These are phyloP conservation scores for Mormoops blainvillei DNA, from an alignment of 2,113 vertebrate species.

Conservation along the genomic window DNA sequence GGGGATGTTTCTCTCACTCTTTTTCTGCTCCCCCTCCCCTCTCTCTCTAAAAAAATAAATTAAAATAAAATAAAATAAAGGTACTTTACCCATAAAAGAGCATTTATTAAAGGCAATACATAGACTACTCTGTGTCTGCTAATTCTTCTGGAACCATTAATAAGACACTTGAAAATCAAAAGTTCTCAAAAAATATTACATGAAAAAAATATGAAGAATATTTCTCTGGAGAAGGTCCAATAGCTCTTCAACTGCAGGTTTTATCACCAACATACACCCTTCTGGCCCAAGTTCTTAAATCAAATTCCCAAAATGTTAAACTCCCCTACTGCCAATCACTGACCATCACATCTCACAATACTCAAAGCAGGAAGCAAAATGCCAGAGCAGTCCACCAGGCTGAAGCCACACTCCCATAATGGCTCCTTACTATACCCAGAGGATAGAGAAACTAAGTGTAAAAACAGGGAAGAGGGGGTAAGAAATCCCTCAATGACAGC, in stretches of 20 bases:
- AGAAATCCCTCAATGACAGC: neutral
- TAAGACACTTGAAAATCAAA: neutral
- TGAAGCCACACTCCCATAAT: neutral
- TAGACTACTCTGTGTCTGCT: neutral
- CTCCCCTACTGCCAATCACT: neutral
- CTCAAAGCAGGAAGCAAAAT: neutral
- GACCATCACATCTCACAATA: neutral
- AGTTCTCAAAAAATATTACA: conserved; percentile 15
- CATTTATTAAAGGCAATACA: conserved; percentile 24
- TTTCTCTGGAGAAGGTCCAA: neutral
- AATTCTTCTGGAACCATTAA: neutral
- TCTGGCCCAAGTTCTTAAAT: neutral
- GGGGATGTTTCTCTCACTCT: too few species aligned
- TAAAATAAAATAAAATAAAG: neutral
- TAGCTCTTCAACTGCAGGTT: neutral
- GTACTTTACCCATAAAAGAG: neutral
- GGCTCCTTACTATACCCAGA: neutral
- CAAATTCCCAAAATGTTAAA: conserved; percentile 14
- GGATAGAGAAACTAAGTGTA: neutral
- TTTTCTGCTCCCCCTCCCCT: too few species aligned
- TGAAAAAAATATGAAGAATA: neutral
- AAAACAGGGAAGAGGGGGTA: neutral
- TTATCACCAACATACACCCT: neutral
- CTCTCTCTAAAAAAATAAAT: too few species aligned
- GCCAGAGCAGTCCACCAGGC: neutral